Evolutionary conservation across 23 tunicate genomes (phyloP), one percentile per base, ranked within the genome.

Genomic region (Halocynthia aurantium): DNA sequence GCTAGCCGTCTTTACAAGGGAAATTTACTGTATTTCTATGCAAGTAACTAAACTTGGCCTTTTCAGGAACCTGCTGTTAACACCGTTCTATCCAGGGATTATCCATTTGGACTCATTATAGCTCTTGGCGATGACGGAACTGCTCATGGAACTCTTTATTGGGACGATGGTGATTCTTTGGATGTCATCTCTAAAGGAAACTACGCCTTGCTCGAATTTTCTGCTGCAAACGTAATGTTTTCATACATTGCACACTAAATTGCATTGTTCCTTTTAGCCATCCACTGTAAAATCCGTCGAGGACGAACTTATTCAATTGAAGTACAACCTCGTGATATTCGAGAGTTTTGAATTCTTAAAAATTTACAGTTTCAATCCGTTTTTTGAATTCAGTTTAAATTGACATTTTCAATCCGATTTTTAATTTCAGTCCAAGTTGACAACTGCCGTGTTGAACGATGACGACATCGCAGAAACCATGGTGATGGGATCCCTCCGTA

Each of bases 81-180:
- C 85, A 96, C 99, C 18, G 96, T 72, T 40, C 77, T 63, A 19
- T 85, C 99, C 18, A 58, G 93, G 51, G 73, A 74, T 40, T 85
- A 89, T 69, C 96, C 93, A 6, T 85, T 96, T 72, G 99, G 99
- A 6, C 84, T 96, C 77, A 82, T 96, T 66, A 81, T 96, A 21
- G 90, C 96, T 17, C 72, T 96, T 69, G 95, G 90, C 64, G 93
- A 85, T 73, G 65, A 53, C 9, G 72, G 74, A 55, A 52, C 52
- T 11, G 99, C 99, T n/a, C 10, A 77, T 31, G 99, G 99, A 54
- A 52, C 72, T 8, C 53, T 96, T 13, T 96, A 85, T 63, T 96
- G 99, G 99, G 99, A 96, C 57, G 88, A 70, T 8, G 87, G 87
- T 19, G 96, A 96, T 77, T 62, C 91, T 8, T 11, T 85, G 50